Base-by-base conservation (phyloP, 1,140 invertebrate genomes). In the Dysdera silvatica region DNA sequence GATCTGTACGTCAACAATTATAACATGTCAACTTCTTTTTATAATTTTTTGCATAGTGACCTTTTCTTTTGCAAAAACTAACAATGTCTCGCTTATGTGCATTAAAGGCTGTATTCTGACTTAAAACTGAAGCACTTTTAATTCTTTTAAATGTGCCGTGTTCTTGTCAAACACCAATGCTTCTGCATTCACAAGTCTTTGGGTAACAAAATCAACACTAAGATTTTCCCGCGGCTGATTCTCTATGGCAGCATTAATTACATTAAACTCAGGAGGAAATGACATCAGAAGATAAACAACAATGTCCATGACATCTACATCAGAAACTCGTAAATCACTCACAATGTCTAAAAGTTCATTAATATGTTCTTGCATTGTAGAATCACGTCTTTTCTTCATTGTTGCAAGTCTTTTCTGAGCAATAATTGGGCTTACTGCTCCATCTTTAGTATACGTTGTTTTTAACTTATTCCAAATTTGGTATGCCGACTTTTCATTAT, bases 301-400 rank as follows among this genome's bases (percentile, higher is more conserved):
- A 6, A 28, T 40, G 31, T 54, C 52, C 31, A 56, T 41, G 2
- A 43, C 37, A 29, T 41, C 40, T 4, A n/a, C 54, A 56, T 28
- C 54, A 6, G 24, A 43, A 12, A 56, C 16, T 43, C 54, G 10
- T 16, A 56, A 43, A 18, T 56, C 54, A 29, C 45, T 56, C 26
- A 56, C 37, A 12, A 56, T 43, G 3, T 35, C 35, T 28, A 56
- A 56, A 14, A 56, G 24, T 56, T 43, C 40, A 29, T 56, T 43
- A 56, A 56, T 56, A 29, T 56, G 37, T 31, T 41, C 3, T n/a
- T 56, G 37, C 54, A 56, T 56, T 18, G 37, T 56, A 2, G 37
- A 43, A 43, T 56, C 35, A 29, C 54, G 23, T 2, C 35, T 8
- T 43, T 56, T 56, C 54, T 56, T 56, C 40, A 56, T n/a, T 3